Base-by-base conservation (phyloP, 2,888 invertebrate species). In the Gryllus longicercus region DNA sequence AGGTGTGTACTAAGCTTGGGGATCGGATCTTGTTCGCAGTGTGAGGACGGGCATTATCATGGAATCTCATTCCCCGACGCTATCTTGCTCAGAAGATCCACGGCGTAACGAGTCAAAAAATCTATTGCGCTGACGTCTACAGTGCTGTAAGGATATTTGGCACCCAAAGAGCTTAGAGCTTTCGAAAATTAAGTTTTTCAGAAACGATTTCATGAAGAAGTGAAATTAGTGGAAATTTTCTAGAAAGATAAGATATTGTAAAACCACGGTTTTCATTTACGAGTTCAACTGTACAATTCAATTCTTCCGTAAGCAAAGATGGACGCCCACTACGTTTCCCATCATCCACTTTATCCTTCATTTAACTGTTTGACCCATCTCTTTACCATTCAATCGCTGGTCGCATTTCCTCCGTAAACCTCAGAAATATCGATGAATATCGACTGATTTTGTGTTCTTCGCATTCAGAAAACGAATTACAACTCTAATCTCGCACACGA, bases 391-490 rank as follows among this genome's bases (percentile, higher is more conserved):
- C 1, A 76, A 76, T 78, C 21, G 11, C 78, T 11, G 11, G 1
- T 74, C 74, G 74, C 74, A 74, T 74, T 12, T 74, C 5, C 18
- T 74, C 5, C 74, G 25, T 63, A 63, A 50, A 78, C 25, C 1
- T 78, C 74, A 10, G 63, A n/a, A 12, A n/a, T 63, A 63, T 14
- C 50, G 78, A 78, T 51, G 49, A 51, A 11, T 74, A 5, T 74
- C 74, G 21, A 18, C 21, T 74, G 14, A 0, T 74, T 74, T 74
- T 5, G 21, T 21, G 50, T 23, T n/a, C 78, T 8, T 78, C 14
- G 51, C 78, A 78, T 51, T 78, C 50, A 78, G 78, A 78, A 78
- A 78, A 50, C 78, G 74, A 78, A 78, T 74, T 21, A 74, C 11
- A 74, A 12, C 11, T 21, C 74, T 74, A 21, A 11, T 11, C 38